A percentile compares a stretch with the other conserved stretches of the same genome.
phyloP scores from a whole-genome alignment of 2,888 invertebrate genomes.

The Oxystoma pomonae region DNA sequence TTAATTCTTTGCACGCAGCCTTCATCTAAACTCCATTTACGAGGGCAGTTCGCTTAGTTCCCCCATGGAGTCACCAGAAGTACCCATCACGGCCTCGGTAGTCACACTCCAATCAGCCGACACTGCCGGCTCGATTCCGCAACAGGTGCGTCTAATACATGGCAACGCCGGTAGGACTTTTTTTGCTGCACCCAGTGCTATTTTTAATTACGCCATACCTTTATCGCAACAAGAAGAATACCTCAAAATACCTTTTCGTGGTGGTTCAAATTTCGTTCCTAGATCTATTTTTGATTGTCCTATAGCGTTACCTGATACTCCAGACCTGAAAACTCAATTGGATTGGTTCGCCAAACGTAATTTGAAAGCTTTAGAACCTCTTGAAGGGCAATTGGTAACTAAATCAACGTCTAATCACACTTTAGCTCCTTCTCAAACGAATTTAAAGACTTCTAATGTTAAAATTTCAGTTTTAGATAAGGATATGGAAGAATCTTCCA shows the following conservation, averaged over 20 bases:
- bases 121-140: conserved; percentile 48
- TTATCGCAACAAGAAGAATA: neutral
- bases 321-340: neutral
- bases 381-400: no score
- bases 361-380: neutral
- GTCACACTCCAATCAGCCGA: conserved; percentile 65
- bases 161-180: conserved; percentile 1
- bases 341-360: neutral
- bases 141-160: conserved; percentile 46
- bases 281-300: neutral
- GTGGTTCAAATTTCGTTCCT: neutral
- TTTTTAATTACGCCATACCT: neutral
- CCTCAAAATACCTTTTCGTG: neutral
- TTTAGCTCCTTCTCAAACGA: neutral
- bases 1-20: conserved; percentile 54
- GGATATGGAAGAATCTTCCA: neutral
- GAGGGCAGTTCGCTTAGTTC: conserved; percentile 75
- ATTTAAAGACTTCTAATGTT: neutral
- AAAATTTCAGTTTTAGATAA: neutral
- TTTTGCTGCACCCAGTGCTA: neutral
- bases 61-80: conserved; percentile 79
- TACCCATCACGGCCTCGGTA: conserved; percentile 61
- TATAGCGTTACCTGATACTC: neutral
- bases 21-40: conserved; percentile 75
- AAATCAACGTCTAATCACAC: neutral